These are phyloP conservation scores for Sarcophaga peregrina DNA, from an alignment of 1,140 invertebrate genomes.

Conservation along the genomic window DNA sequence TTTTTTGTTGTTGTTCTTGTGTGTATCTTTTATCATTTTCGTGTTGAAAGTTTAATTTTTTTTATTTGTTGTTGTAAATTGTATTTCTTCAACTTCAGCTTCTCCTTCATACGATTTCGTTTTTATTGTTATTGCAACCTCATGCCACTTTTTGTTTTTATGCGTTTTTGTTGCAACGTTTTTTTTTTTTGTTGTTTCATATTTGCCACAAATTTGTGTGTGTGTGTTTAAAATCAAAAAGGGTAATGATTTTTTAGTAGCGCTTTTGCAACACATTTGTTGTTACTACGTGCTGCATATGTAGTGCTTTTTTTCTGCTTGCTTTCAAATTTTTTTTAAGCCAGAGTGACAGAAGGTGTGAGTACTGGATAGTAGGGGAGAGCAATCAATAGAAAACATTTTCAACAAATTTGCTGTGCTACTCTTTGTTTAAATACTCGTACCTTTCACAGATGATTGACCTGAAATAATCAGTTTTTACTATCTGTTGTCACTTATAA, in stretches of 20 bases:
- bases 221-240: background rate
- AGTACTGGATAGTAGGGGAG: no score
- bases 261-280: background rate
- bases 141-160: background rate
- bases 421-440: slow-evolving; percentile 10
- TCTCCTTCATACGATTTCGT: background rate
- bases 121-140: slow-evolving; percentile 7
- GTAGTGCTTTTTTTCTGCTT: background rate
- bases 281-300: background rate
- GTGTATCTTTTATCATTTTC: background rate
- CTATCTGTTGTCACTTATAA: background rate
- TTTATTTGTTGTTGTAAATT: no score
- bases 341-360: no score
- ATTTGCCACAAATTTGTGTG: background rate
- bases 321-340: background rate
- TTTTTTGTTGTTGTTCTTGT: background rate
- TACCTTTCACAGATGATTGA: slow-evolving; percentile 1
- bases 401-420: background rate
- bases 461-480: slow-evolving; percentile 1
- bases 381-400: background rate
- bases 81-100: background rate
- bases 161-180: slow-evolving; percentile 1
- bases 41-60: background rate
- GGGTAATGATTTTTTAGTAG: background rate
- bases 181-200: slow-evolving; percentile 16